Conservation (phyloP, 1,140 invertebrate species). For the Helicoverpa zea region DNA sequence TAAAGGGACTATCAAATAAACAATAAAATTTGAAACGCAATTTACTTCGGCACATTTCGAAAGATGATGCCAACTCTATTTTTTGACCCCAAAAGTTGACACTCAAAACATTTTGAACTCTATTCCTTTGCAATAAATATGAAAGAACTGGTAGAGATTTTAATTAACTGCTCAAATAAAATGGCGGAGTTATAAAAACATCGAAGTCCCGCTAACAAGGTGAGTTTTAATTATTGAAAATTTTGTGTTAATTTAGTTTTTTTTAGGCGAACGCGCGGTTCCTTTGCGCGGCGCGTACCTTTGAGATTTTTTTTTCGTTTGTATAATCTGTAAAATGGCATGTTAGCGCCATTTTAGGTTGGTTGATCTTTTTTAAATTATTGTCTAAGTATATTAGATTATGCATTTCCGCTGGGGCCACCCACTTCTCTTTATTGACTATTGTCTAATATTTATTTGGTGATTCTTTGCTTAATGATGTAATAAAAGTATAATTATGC, state of each 20-base stretch:
- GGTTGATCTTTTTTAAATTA: conserved; percentile 74
- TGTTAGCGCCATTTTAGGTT: conserved; percentile 71
- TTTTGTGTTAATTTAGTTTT: conserved; percentile 78
- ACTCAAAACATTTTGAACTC: background rate
- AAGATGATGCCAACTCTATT: conserved; percentile 36
- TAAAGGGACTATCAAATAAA: conserved; percentile 63
- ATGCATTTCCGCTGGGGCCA: conserved; percentile 68
- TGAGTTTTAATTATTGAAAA: conserved; percentile 80
- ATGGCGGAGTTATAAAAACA: conserved; percentile 61
- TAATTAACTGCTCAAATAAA: conserved; percentile 43
- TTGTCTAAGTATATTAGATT: conserved; percentile 66
- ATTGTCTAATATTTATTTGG: conserved; percentile 14
- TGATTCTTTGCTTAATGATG: conserved; percentile 6
- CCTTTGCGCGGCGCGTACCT: conserved; percentile 55
- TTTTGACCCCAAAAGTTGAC: conserved; percentile 23
- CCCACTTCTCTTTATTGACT: conserved; percentile 51
- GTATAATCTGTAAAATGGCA: conserved; percentile 80
- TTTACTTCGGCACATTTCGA: conserved; percentile 62
- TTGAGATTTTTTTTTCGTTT: conserved; percentile 63
- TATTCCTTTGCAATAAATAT: conserved; percentile 5
- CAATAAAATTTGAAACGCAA: conserved; percentile 65
- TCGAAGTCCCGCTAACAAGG: conserved; percentile 70
- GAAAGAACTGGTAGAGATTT: conserved; percentile 5
- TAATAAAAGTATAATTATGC: background rate
- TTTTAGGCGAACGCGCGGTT: conserved; percentile 63